phyloP scores from a whole-genome alignment of 2,888 invertebrate species.

The Trichacis sp. region DNA sequence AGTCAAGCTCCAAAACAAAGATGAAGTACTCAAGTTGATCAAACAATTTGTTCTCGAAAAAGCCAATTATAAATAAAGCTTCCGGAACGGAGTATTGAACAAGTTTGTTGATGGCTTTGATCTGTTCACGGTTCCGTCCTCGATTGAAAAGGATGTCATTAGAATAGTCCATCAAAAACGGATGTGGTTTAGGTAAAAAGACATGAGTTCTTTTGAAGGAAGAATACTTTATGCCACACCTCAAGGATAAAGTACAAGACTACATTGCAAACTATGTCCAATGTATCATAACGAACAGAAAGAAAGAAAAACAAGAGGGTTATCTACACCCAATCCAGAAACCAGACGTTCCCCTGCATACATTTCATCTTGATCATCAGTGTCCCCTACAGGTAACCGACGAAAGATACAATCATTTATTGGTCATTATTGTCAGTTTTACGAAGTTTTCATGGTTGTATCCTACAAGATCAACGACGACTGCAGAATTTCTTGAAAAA shows the following conservation, averaged over 20 bases:
- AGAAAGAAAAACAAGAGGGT: slow-evolving; percentile 22
- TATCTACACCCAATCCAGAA: slow-evolving; percentile 17
- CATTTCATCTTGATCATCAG: slow-evolving; percentile 11
- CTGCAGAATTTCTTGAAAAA: slow-evolving; percentile 17
- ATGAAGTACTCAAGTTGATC: no score
- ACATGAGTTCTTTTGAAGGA: slow-evolving; percentile 5
- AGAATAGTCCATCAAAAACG: slow-evolving; percentile 21
- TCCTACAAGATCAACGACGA: slow-evolving; percentile 7
- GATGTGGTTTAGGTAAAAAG: slow-evolving; percentile 14
- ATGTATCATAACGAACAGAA: slow-evolving; percentile 15
- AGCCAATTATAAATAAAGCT: no score
- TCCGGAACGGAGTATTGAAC: no score
- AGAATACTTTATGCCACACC: slow-evolving; percentile 19
- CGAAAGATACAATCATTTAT: slow-evolving; percentile 9
- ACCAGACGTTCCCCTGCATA: slow-evolving; percentile 7
- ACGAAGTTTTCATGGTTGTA: slow-evolving; percentile 13
- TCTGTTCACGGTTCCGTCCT: no score
- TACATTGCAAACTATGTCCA: slow-evolving; percentile 17
- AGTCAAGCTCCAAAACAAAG: no score
- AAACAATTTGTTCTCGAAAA: no score
- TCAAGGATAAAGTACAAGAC: slow-evolving; percentile 15
- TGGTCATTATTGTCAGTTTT: slow-evolving; percentile 5
- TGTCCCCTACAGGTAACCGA: not conserved
- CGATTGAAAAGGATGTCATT: no score
- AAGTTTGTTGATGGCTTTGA: no score